Evolutionary conservation across 2,888 invertebrate species (phyloP), one percentile per base, ranked within the genome.

Genomic region (Tricholauxania praeusta): DNA sequence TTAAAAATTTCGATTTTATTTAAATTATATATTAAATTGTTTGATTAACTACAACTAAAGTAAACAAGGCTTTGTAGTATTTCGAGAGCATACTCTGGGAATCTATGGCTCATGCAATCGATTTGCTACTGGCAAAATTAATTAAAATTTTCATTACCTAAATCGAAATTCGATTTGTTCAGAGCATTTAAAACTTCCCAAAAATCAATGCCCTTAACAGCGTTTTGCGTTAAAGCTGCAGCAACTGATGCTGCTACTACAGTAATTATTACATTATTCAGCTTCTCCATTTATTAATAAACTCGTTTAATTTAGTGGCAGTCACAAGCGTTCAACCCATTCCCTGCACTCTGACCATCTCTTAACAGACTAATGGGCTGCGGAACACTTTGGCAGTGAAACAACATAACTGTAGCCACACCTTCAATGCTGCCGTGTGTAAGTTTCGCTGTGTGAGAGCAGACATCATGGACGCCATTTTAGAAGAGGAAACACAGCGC

Each of bases 211-310:
- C 28, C 28, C 3, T 28, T 15, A 57, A 28, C 22, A 28, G 22
- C 12, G 14, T 57, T 15, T 57, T 22, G 7, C 22, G 76, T 78
- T 79, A 77, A 76, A 73, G 76, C 75, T 72, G 74, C 75, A 78
- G 76, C 52, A 10, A 10, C 7, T 10, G 7, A 1, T 39, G 39
- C 39, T 39, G 7, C 39, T 39, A 39, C 75, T 69, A 72, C 76
- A 78, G 77, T 76, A 77, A 79, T 79, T 77, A 78, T 79, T 79
- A 76, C 77, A 76, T 79, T 78, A 79, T 76, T 79, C 72, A 55
- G 17, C 12, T 70, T 39, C 39, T 70, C 39, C 63, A 70, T 62
- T 62, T 62, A 69, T 63, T 70, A 70, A 70, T 70, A 70, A 70
- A 70, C 70, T 70, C 17, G 39, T n/a, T 70, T 70, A 48, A 70